Conservation (phyloP, 1,140 invertebrate genomes). For the Drosophila ambigua region DNA sequence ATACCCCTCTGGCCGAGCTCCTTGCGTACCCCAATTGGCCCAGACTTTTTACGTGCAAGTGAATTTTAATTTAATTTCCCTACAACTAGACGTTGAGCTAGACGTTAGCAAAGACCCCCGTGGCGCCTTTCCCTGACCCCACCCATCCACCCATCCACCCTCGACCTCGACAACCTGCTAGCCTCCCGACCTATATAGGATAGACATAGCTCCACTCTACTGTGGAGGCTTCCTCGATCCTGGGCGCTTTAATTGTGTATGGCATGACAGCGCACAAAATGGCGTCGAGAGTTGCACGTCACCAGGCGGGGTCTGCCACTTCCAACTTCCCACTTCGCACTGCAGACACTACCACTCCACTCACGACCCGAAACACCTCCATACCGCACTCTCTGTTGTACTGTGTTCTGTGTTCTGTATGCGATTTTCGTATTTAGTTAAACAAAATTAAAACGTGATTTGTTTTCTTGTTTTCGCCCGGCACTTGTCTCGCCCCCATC, state of each 20-base stretch:
- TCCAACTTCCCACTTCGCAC: not conserved
- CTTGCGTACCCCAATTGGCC: conserved; percentile 40
- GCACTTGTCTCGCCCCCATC: conserved; percentile 43
- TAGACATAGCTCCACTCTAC: conserved; percentile 47
- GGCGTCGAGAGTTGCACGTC: conserved; percentile 80
- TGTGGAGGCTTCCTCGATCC: conserved; percentile 25
- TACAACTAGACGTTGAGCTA: conserved; percentile 78
- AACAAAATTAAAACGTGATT: conserved; percentile 83
- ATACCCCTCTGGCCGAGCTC: not conserved
- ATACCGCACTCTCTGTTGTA: not conserved
- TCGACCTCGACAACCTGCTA: no score
- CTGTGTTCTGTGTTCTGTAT: conserved; percentile 34
- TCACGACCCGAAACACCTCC: not conserved
- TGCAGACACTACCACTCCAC: not conserved
- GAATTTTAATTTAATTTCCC: conserved; percentile 82
- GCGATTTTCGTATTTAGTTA: conserved; percentile 81
- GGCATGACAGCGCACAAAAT: conserved; percentile 80
- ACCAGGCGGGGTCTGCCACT: conserved; percentile 56
- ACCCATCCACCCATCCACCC: not conserved
- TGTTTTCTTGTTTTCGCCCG: conserved; percentile 80
- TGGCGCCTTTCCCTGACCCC: not conserved
- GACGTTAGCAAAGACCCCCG: conserved; percentile 58
- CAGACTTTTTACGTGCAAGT: conserved; percentile 75
- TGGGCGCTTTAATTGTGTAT: conserved; percentile 78
- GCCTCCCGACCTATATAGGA: conserved; percentile 12